These are phyloP conservation scores for Phasianus colchicus DNA, from an alignment of 2,113 vertebrate species.

Conservation along the genomic window DNA sequence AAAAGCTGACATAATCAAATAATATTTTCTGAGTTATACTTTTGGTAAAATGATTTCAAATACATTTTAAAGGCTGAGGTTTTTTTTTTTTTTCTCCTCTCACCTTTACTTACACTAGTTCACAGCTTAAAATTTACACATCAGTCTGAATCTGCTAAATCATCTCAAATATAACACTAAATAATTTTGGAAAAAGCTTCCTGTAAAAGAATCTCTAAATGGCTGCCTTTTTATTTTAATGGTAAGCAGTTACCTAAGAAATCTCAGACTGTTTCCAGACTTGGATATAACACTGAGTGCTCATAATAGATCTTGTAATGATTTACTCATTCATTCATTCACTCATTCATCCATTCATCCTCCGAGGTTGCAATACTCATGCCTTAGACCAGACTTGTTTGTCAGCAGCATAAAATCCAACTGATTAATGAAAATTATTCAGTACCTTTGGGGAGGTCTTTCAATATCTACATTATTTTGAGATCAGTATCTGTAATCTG, in stretches of 20 bases:
- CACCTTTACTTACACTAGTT: not conserved
- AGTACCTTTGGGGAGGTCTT: not conserved
- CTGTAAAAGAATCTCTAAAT: not conserved
- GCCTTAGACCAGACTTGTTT: not conserved
- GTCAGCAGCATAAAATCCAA: not conserved
- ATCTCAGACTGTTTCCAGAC: not conserved
- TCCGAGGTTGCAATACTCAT: not conserved
- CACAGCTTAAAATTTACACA: not conserved
- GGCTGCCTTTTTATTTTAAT: conserved; percentile 5
- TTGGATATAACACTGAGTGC: not conserved
- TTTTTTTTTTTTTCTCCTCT: not conserved
- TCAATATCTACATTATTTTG: not conserved
- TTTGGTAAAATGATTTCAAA: not conserved
- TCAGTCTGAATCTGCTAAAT: not conserved
- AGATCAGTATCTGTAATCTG: not conserved
- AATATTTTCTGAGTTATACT: not conserved
- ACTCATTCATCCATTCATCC: conserved; percentile 36
- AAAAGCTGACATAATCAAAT: not conserved
- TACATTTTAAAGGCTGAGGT: not conserved
- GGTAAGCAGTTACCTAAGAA: not conserved
- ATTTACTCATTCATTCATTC: conserved; percentile 57
- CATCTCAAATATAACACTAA: not conserved
- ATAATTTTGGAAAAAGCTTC: not conserved
- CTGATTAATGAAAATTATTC: conserved; percentile 20
- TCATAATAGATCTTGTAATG: conserved; percentile 60